Percentiles rank a stretch among this genome's conserved stretches.
Conservation (phyloP, 2,797 vertebrate species). For the Darevskia nairensis region DNA sequence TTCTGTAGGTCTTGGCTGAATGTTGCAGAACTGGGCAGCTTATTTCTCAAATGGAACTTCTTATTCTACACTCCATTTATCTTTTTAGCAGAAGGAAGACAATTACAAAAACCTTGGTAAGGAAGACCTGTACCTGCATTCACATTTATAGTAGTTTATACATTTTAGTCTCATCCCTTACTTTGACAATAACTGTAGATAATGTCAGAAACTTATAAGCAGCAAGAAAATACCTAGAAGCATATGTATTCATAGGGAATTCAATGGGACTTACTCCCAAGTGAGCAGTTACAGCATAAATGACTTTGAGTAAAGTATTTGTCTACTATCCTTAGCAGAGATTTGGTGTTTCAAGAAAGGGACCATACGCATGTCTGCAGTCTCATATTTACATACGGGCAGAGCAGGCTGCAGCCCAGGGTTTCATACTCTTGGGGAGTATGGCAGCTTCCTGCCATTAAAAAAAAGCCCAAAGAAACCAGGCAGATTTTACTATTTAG, state of each 20-base stretch:
- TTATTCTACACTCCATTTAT: slow-evolving; percentile 2
- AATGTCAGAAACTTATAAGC: neutral
- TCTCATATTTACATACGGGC: too few relatives aligned
- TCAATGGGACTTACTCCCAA: too few relatives aligned
- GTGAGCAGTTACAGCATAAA: neutral
- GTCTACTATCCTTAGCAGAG: too few relatives aligned
- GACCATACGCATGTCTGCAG: too few relatives aligned
- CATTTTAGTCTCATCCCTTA: neutral
- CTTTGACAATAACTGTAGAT: neutral
- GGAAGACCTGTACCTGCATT: neutral
- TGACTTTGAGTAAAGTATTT: too few relatives aligned
- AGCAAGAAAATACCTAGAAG: neutral
- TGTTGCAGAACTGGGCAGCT: neutral
- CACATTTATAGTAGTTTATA: neutral
- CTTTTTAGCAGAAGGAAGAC: neutral
- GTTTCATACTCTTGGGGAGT: too few relatives aligned
- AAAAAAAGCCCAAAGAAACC: too few relatives aligned
- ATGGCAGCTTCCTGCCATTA: too few relatives aligned
- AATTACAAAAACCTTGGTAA: neutral
- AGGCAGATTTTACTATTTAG: too few relatives aligned
- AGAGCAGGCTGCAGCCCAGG: too few relatives aligned
- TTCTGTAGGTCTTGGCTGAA: neutral
- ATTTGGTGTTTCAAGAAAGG: too few relatives aligned
- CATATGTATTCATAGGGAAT: neutral
- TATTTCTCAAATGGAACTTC: neutral